A percentile compares a stretch with the other conserved stretches of the same genome.
phyloP scores from a whole-genome alignment of 2,113 vertebrate genomes.

The Aramus guarauna region DNA sequence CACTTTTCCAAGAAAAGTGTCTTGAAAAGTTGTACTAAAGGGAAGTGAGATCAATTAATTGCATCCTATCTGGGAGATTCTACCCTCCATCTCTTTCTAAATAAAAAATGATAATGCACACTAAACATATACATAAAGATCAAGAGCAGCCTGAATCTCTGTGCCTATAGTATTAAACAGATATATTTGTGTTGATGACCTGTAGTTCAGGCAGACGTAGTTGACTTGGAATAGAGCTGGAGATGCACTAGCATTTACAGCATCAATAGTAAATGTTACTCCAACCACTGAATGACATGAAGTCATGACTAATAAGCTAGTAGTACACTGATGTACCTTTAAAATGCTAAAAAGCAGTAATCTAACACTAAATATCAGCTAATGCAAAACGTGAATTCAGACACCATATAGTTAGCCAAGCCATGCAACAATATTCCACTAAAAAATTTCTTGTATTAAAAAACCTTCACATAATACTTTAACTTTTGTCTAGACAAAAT shows the following conservation, averaged over 20 bases:
- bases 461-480: not conserved
- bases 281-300: not conserved
- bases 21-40: not conserved
- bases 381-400: not conserved
- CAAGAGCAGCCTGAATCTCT: not conserved
- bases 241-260: not conserved
- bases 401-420: not conserved
- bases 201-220: not conserved
- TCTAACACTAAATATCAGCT: not conserved
- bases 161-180: not conserved
- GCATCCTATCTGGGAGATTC: not conserved
- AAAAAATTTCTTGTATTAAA: not conserved
- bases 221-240: not conserved
- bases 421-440: not conserved
- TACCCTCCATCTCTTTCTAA: not conserved
- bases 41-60: not conserved
- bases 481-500: not conserved
- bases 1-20: not conserved
- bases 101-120: not conserved
- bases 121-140: not conserved
- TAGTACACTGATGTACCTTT: not conserved
- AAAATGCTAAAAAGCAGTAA: not conserved
- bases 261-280: not conserved
- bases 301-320: not conserved
- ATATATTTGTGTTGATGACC: not conserved